phyloP scores from a whole-genome alignment of 2,888 invertebrate genomes.

The Zootermopsis nevadensis region DNA sequence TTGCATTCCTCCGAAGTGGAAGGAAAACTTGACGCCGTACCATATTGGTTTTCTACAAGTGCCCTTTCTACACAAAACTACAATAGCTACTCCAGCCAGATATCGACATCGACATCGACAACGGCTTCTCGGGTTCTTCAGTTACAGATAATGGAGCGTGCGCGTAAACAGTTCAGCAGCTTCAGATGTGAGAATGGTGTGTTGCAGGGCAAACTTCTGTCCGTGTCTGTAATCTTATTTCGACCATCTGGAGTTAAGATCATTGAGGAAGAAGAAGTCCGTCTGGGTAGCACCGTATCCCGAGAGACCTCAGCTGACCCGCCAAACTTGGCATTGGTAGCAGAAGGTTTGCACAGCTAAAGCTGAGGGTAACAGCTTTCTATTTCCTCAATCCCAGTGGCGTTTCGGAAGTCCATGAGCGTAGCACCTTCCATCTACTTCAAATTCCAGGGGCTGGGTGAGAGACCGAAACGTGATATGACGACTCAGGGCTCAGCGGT shows the following conservation, averaged over 20 bases:
- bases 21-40: too few species aligned
- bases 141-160: background rate
- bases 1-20: too few species aligned
- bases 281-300: background rate
- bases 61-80: too few species aligned
- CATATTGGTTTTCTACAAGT: too few species aligned
- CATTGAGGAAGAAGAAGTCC: background rate
- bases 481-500: background rate
- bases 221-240: background rate
- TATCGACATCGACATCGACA: too few species aligned
- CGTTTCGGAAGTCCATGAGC: conserved; percentile 5
- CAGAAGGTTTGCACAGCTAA: background rate
- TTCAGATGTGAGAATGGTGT: background rate
- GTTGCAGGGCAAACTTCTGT: background rate
- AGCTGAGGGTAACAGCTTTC: background rate
- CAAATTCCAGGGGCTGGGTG: conserved; percentile 2
- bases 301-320: background rate
- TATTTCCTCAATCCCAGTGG: conserved; percentile 11
- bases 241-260: background rate
- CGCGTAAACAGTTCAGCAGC: background rate
- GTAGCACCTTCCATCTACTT: background rate
- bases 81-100: too few species aligned
- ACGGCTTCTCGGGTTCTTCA: background rate
- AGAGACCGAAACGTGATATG: conserved; percentile 1
- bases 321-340: background rate